These are phyloP conservation scores for Anastrepha obliqua DNA, from an alignment of 1,140 invertebrate species.

Conservation along the genomic window DNA sequence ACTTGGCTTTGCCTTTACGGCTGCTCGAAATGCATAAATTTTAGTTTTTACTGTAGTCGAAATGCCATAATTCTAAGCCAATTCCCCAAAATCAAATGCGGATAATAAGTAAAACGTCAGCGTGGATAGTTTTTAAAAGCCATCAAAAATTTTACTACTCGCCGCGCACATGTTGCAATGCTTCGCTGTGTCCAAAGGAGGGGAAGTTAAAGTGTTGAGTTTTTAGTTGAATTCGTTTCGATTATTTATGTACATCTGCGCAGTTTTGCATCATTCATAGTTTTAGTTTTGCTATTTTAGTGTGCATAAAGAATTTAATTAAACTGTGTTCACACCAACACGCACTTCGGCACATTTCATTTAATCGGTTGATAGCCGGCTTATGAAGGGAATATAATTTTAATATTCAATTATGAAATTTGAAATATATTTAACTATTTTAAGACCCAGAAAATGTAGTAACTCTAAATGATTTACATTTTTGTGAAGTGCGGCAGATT, in stretches of 20 bases:
- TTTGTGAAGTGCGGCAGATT: no score
- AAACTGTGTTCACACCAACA: background rate
- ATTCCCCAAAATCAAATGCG: constrained; percentile 46
- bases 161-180: constrained; percentile 38
- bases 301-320: constrained; percentile 36
- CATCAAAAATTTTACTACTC: constrained; percentile 35
- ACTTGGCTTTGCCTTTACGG: background rate
- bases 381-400: constrained; percentile 12
- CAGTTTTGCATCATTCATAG: background rate
- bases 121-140: constrained; percentile 29
- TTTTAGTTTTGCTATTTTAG: background rate
- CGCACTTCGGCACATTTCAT: background rate
- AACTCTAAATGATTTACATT: no score
- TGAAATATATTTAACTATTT: background rate
- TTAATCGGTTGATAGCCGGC: background rate
- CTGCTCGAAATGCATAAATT: background rate
- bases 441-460: no score
- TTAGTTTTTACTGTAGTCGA: constrained; percentile 42
- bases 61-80: constrained; percentile 51
- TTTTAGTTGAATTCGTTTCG: background rate
- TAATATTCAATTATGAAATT: constrained; percentile 26
- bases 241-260: constrained; percentile 26
- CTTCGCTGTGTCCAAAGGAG: background rate
- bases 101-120: background rate
- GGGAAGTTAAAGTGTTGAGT: background rate